Base-by-base conservation (phyloP, 2,797 vertebrate genomes). In the Cottoperca gobio region DNA sequence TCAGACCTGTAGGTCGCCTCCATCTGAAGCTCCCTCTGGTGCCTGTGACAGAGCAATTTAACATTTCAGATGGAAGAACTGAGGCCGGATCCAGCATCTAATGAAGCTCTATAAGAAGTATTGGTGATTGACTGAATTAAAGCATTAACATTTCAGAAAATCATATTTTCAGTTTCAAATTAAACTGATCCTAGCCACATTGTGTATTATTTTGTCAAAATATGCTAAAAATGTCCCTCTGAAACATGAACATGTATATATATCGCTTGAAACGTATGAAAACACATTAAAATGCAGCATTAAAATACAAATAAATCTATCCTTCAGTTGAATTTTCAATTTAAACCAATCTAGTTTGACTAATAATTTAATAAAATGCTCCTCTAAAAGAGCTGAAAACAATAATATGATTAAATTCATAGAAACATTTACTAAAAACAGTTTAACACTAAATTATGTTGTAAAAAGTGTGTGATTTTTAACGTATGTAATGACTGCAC, bases 11-110 rank as follows among this genome's bases (percentile, higher is more conserved):
- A 45, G 81, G 64, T 65, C 7, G 23, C 60, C 72, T 88, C 78
- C 26, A 21, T 45, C 65, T 83, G 77, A 45, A 8, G 49, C 59
- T 82, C 72, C 76, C 17, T 79, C 35, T 46, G 70, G 19, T 82
- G 58, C 78, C 92, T 92, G 85, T 35, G 63, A 79, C 28, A 28
- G 33, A 82, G 37, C 13, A 42, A 37, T 59, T 64, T 40, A 24
- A 57, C 21, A 6, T 77, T 42, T 81, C 28, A 9, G 50, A 43
- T 39, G 61, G 16, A 73, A 26, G 12, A 46, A 12, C 13, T 3
- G 23, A 37, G n/a, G n/a, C n/a, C n/a, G n/a, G n/a, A 46, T 31
- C 23, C 24, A n/a, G 11, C 39, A n/a, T 33, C 1, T 2, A 1
- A 8, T n/a, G n/a, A n/a, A n/a, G n/a, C n/a, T n/a, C n/a, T n/a